phyloP scores from a whole-genome alignment of 2,113 vertebrate species.

The Hemiprocne comata region DNA sequence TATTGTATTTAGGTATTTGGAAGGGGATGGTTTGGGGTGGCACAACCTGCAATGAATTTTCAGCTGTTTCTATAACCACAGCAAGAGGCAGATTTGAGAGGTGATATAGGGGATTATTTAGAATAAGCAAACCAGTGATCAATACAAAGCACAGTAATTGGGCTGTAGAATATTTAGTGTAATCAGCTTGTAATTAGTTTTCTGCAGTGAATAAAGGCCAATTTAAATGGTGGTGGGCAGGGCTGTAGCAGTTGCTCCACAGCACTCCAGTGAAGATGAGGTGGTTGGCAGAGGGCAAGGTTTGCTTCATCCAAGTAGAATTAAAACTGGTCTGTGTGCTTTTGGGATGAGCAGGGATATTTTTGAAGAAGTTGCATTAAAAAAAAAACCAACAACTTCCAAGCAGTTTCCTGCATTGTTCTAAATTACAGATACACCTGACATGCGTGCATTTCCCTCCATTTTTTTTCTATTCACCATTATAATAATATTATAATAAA shows the following conservation, averaged over 20 bases:
- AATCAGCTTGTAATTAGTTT: not conserved
- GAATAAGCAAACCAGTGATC: not conserved
- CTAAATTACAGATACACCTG: not conserved
- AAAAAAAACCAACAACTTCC: not conserved
- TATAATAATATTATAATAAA: not conserved
- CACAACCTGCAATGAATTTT: not conserved
- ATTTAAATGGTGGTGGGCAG: not conserved
- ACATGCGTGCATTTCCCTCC: rapidly evolving
- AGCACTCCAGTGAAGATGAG: not conserved
- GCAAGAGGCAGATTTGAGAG: not conserved
- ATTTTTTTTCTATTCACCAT: not conserved
- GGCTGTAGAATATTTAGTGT: not conserved
- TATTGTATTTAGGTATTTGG: not conserved
- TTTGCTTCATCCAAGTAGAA: not conserved
- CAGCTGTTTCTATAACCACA: not conserved
- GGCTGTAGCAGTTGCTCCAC: not conserved
- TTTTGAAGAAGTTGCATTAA: not conserved
- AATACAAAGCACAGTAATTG: not conserved
- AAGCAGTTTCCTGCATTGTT: not conserved
- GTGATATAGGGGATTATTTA: not conserved
- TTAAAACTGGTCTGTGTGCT: not conserved
- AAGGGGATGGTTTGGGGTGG: not conserved
- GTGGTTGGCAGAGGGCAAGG: not conserved
- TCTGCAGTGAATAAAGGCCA: not conserved
- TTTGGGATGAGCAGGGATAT: not conserved